Evolutionary conservation across 1,140 invertebrate species (phyloP), one percentile per base, ranked within the genome.

Genomic region (Penaeus vannamei): DNA sequence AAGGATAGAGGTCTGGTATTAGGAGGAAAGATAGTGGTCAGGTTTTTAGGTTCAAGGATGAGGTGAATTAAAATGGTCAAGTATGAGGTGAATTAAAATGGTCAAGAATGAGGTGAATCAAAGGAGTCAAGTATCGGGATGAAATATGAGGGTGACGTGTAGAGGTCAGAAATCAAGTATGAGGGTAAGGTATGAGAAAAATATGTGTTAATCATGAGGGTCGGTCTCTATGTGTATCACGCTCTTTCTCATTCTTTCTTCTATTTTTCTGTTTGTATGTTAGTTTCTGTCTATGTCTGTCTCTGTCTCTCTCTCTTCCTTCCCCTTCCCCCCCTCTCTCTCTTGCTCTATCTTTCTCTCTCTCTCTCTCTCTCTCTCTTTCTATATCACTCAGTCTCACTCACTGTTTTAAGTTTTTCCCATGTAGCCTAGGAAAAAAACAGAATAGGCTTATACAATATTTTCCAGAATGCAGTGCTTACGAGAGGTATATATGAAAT

Each of bases 281-380:
- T 79, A 7, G 5, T 79, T 42, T 79, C 36, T 79, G 20, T 32
- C 32, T 79, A n/a, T n/a, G n/a, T n/a, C n/a, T n/a, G n/a, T n/a
- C n/a, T n/a, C n/a, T n/a, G n/a, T n/a, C n/a, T n/a, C 5, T 29
- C 29, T 12, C 46, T 23, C 46, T 23, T 81, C 79, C 17, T 12
- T 42, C 32, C 46, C 32, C 2, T 23, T 82, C 46, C 60, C 79
- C 60, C 46, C 60, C 32, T 82, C 79, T 82, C 79, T 53, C 81
- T 76, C 66, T 36, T 42, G 64, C 69, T 36, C 29, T 86, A n/a
- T 84, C 29, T 59, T 59, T 76, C 77, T 77, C 76, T 22, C 32
- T 36, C 82, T 36, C 53, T 86, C 20, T 42, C 69, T 59, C 64
- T 64, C 32, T 84, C 46, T 86, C n/a, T 29, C 60, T 76, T 36